Evolutionary conservation across 2,888 invertebrate species (phyloP).

Genomic region (Cotesia congregata): DNA sequence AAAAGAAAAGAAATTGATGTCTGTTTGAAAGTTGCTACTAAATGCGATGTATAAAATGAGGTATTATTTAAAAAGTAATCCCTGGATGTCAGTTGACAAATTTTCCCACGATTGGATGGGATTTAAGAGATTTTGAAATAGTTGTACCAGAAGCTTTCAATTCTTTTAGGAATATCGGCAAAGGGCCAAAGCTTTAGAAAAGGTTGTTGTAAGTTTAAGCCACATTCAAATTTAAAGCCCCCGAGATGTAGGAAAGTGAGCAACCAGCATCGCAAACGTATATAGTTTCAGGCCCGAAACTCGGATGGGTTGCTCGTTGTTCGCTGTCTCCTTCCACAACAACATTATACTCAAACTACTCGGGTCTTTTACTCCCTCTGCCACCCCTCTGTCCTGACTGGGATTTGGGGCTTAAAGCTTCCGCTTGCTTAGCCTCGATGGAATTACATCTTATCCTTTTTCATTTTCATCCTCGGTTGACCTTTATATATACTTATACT

Average conservation of each 20-base stretch:
- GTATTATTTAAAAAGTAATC: conserved; percentile 3
- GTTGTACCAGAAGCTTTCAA: conserved; percentile 22
- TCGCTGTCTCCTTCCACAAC: not conserved
- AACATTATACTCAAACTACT: not conserved
- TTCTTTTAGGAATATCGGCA: conserved; percentile 21
- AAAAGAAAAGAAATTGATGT: not conserved
- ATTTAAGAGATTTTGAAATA: conserved; percentile 19
- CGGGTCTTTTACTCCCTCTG: not conserved
- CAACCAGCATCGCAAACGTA: not conserved
- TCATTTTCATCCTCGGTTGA: conserved; percentile 23
- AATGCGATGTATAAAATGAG: not conserved
- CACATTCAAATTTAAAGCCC: conserved; percentile 34
- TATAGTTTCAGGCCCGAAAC: conserved; percentile 20
- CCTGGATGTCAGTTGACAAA: conserved; percentile 7
- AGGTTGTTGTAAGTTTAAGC: conserved; percentile 27
- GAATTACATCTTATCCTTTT: conserved; percentile 34
- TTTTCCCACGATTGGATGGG: conserved; percentile 1
- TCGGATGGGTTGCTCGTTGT: not conserved
- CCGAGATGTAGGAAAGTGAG: not conserved
- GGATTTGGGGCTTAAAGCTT: conserved; percentile 29
- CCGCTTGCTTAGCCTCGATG: conserved; percentile 24
- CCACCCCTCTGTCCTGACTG: conserved; percentile 3
- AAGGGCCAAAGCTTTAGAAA: conserved; percentile 25
- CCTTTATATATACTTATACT: conserved; percentile 12
- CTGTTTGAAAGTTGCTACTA: not conserved